A percentile compares a stretch with the other conserved stretches of the same genome.
Evolutionary conservation across 2,113 vertebrate species (phyloP).

Genomic region (Narcine bancroftii): DNA sequence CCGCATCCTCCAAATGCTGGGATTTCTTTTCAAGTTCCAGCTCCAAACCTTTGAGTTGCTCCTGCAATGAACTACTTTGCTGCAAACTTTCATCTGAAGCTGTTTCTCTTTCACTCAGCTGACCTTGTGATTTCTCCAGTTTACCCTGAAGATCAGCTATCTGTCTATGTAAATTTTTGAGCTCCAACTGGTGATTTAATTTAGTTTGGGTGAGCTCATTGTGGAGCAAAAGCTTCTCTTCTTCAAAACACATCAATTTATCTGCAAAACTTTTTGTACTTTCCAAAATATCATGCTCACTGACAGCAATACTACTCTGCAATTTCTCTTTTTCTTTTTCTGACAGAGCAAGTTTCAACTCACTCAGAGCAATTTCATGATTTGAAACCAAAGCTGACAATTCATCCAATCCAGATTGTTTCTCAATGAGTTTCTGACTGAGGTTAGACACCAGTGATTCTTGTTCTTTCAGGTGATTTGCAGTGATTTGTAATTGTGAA

Average conservation of each 20-base stretch:
- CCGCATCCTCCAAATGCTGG: constrained; percentile 46
- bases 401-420: constrained; percentile 58
- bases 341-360: constrained; percentile 51
- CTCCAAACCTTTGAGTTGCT: constrained; percentile 48
- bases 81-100: constrained; percentile 45
- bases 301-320: constrained; percentile 42
- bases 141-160: constrained; percentile 43
- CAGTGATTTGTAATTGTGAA: constrained; percentile 51
- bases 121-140: constrained; percentile 44
- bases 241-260: constrained; percentile 40
- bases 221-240: constrained; percentile 44
- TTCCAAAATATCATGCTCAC: constrained; percentile 42
- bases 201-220: constrained; percentile 45
- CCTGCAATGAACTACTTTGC: constrained; percentile 49
- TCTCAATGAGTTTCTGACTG: constrained; percentile 45
- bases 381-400: constrained; percentile 54
- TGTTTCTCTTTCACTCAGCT: constrained; percentile 48
- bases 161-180: constrained; percentile 47
- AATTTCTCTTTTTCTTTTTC: constrained; percentile 49
- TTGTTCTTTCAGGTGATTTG: constrained; percentile 54
- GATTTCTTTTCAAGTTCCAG: constrained; percentile 44
- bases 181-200: constrained; percentile 45
- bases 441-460: constrained; percentile 45
- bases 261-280: constrained; percentile 46
- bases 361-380: constrained; percentile 54